These are phyloP conservation scores for Apaloderma vittatum DNA, from an alignment of 2,113 vertebrate genomes.

Conservation along the genomic window DNA sequence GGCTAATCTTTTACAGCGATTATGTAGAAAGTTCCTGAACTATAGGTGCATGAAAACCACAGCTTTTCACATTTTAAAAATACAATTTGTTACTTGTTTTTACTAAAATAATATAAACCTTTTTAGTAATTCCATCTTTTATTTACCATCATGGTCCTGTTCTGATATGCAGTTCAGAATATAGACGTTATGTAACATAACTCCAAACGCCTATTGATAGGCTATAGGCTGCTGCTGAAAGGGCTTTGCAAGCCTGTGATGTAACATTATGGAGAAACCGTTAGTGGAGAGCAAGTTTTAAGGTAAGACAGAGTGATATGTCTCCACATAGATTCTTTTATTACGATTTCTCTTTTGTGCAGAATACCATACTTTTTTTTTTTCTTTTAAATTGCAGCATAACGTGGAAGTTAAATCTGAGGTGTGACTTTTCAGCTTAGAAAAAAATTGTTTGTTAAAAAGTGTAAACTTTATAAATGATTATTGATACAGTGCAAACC, in stretches of 20 bases:
- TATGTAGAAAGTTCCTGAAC: not conserved
- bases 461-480: not conserved
- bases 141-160: not conserved
- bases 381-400: not conserved
- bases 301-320: not conserved
- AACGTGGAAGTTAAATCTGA: not conserved
- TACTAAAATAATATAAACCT: not conserved
- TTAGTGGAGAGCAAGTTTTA: not conserved
- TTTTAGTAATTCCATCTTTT: not conserved
- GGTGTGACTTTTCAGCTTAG: not conserved
- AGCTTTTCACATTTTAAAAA: not conserved
- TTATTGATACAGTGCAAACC: not conserved
- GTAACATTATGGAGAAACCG: not conserved
- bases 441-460: not conserved
- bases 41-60: not conserved
- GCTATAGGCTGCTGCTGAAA: not conserved
- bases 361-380: not conserved
- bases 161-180: not conserved
- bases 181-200: not conserved
- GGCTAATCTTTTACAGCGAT: not conserved
- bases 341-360: not conserved
- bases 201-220: not conserved
- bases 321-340: not conserved
- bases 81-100: not conserved
- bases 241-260: not conserved